Conservation (phyloP, 2,888 invertebrate species). For the Clusia tigrina region DNA sequence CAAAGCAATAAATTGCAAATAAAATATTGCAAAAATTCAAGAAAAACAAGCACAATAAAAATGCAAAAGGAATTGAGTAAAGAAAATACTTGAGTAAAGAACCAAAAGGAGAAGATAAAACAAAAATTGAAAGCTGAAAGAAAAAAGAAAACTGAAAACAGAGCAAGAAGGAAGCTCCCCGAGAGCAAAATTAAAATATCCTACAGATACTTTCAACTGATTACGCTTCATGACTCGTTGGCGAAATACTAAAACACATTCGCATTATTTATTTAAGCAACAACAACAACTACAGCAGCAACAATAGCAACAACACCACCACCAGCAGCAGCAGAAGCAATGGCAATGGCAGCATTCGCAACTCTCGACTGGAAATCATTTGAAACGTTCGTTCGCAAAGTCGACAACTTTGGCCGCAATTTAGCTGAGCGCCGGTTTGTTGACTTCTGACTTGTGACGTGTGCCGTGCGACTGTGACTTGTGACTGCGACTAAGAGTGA, state of each 20-base stretch:
- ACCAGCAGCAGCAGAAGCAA: background rate
- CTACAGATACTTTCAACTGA: constrained; percentile 19
- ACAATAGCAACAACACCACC: background rate
- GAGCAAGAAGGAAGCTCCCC: background rate
- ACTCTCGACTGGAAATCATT: background rate
- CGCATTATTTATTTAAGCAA: constrained; percentile 52
- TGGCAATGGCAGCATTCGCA: background rate
- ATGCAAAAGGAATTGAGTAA: too few species aligned
- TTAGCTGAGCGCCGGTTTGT: background rate
- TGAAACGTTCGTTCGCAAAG: background rate
- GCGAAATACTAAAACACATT: constrained; percentile 5
- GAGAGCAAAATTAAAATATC: background rate
- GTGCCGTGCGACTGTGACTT: too few species aligned
- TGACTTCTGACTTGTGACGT: too few species aligned
- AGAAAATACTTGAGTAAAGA: too few species aligned
- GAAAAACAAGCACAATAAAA: too few species aligned
- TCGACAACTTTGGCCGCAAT: background rate
- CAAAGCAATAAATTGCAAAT: too few species aligned
- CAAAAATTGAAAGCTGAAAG: constrained; percentile 9
- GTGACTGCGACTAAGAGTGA: too few species aligned
- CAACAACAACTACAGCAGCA: background rate
- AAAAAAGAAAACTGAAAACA: background rate
- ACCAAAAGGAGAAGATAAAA: too few species aligned
- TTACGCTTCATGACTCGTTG: constrained; percentile 23
- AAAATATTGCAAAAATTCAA: too few species aligned